Evolutionary conservation across 2,888 invertebrate genomes (phyloP), one percentile per base, ranked within the genome.

Genomic region (Polydesmus complanatus): DNA sequence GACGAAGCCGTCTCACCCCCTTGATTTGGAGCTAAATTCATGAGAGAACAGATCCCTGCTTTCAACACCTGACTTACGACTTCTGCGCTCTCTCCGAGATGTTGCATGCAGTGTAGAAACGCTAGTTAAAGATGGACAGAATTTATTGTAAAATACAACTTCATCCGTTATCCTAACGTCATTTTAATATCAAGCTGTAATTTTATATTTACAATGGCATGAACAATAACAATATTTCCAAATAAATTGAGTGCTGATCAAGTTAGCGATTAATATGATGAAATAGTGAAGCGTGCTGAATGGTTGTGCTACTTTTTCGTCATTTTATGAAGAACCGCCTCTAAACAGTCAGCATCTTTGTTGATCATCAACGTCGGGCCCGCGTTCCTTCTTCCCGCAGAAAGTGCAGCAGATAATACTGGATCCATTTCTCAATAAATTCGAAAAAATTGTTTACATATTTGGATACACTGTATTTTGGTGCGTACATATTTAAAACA

Each of bases 11-110:
- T 79, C 77, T 86, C 86, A 74, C 83, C 81, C 72, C 81, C 81
- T 78, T 82, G 82, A 78, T 81, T 83, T 81, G 84, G 8, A 37
- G 37, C 81, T 79, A 85, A 83, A 84, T 84, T 88, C 88, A 88
- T 88, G 80, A 84, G 85, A 83, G 80, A 82, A 79, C 80, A 73
- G 74, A 78, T 75, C 69, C 76, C 75, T 72, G 73, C 73, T 72
- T 75, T 75, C 63, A 75, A 70, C 66, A 75, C 75, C 70, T 75
- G 73, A 68, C 74, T 73, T 71, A 77, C 72, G 70, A 74, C 75
- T 73, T 76, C 75, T 70, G 76, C 74, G 73, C 75, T 74, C 67
- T 70, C 72, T 63, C 72, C 73, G 66, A 75, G 69, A 73, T 72
- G 73, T 75, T 75, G 75, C 75, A 75, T 76, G 61, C 62, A 61